Evolutionary conservation across 2,797 vertebrate genomes (phyloP).

Genomic region (Macroramphosus scolopax): DNA sequence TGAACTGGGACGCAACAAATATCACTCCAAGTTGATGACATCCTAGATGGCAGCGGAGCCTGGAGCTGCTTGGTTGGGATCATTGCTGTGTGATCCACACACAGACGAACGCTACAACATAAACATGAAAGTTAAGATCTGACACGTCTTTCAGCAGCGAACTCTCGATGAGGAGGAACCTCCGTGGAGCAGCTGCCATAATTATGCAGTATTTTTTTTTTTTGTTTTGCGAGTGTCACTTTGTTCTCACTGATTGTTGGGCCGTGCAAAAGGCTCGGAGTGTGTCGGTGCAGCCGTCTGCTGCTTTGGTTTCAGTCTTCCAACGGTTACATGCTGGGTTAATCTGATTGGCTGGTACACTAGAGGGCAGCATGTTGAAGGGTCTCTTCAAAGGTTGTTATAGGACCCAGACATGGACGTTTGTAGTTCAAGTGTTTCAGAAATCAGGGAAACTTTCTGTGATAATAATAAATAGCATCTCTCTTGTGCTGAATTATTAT

Average conservation of each 20-base stretch:
- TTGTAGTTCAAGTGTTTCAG: no score
- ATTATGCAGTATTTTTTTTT: constrained; percentile 14
- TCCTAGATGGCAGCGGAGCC: constrained; percentile 16
- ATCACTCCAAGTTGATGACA: constrained; percentile 25
- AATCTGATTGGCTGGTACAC: background rate
- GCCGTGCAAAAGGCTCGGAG: no score
- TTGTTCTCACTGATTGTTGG: background rate
- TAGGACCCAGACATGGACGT: no score
- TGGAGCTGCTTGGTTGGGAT: constrained; percentile 5
- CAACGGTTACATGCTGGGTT: constrained; percentile 3
- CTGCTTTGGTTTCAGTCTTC: constrained; percentile 2
- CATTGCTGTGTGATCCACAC: background rate
- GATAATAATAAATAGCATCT: no score
- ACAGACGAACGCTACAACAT: background rate
- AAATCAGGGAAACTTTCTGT: no score
- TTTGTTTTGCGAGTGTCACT: constrained; percentile 8
- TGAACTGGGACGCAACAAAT: constrained; percentile 8
- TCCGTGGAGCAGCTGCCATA: background rate
- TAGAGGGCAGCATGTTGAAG: no score
- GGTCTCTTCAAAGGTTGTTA: no score
- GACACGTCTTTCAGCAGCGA: background rate
- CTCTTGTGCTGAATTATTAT: no score
- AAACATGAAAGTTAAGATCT: constrained; percentile 1
- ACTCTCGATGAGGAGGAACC: background rate
- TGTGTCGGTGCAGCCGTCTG: background rate